phyloP scores from a whole-genome alignment of 1,140 invertebrate genomes.

The Drosophila saltans region DNA sequence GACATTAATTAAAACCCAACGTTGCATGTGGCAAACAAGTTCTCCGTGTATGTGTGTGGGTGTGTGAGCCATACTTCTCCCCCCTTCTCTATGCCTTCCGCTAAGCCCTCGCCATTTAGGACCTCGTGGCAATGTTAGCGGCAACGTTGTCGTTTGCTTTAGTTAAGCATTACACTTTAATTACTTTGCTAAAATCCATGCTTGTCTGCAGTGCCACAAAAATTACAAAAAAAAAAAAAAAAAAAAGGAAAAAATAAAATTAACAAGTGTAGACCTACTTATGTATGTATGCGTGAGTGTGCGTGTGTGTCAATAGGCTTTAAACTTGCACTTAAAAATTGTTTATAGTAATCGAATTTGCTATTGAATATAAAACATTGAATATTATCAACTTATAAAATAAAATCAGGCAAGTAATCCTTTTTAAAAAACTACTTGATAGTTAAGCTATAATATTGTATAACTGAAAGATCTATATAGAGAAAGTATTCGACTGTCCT shows the following conservation, averaged over 20 bases:
- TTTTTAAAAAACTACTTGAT: too few relatives aligned
- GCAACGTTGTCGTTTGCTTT: constrained; percentile 59
- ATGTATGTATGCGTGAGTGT: neutral
- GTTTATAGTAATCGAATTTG: neutral
- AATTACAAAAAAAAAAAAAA: constrained; percentile 10
- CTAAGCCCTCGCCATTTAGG: constrained; percentile 11
- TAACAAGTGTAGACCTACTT: neutral
- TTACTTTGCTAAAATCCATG: constrained; percentile 76
- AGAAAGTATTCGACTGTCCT: too few relatives aligned
- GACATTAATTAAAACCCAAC: constrained; percentile 76
- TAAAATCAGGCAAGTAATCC: neutral
- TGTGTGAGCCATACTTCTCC: neutral
- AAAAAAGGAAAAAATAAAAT: constrained; percentile 1
- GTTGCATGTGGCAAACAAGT: constrained; percentile 62
- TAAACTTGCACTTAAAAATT: constrained; percentile 60
- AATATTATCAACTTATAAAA: neutral
- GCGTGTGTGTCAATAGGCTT: constrained; percentile 44
- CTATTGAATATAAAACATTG: too few relatives aligned
- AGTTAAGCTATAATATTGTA: too few relatives aligned
- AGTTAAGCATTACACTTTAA: constrained; percentile 78
- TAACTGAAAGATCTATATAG: too few relatives aligned
- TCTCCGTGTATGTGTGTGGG: constrained; percentile 24
- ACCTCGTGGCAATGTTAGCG: constrained; percentile 4
- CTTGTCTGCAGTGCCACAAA: constrained; percentile 63
- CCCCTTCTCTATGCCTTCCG: too few relatives aligned